These are phyloP conservation scores for Hippopotamus amphibius DNA, from an alignment of 2,113 vertebrate genomes.

Conservation along the genomic window DNA sequence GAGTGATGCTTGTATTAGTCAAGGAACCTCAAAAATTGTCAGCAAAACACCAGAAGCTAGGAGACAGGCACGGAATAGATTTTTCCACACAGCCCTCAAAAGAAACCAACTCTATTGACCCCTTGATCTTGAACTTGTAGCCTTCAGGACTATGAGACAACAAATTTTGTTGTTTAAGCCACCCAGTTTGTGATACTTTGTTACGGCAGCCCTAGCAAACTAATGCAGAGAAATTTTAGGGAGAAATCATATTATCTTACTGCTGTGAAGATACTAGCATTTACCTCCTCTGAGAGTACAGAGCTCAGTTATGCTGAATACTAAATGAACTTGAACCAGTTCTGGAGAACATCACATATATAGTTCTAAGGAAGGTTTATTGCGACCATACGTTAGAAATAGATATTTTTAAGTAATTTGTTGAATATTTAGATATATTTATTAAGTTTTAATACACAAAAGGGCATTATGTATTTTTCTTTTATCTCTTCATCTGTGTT, in stretches of 20 bases:
- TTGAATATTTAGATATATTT: slow-evolving; percentile 2
- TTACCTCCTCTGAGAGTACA: not conserved
- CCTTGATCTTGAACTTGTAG: not conserved
- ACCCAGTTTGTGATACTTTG: not conserved
- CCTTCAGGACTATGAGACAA: not conserved
- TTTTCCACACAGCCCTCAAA: not conserved
- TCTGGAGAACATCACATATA: not conserved
- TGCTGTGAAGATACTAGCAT: not conserved
- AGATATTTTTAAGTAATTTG: not conserved
- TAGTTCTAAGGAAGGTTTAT: not conserved
- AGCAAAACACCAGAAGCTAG: not conserved
- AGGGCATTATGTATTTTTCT: slow-evolving; percentile 16
- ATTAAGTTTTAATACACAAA: not conserved
- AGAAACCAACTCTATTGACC: not conserved
- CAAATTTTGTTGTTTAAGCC: not conserved
- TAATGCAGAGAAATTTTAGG: not conserved
- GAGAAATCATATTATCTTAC: not conserved
- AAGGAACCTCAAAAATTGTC: not conserved
- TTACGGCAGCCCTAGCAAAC: not conserved
- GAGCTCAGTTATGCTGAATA: not conserved
- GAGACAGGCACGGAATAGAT: not conserved
- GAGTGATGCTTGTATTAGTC: not conserved
- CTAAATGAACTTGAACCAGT: not conserved
- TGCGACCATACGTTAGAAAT: not conserved
- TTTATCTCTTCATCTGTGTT: not conserved